phyloP scores from a whole-genome alignment of 2,888 invertebrate species.

The Shargacucullia verbasci region DNA sequence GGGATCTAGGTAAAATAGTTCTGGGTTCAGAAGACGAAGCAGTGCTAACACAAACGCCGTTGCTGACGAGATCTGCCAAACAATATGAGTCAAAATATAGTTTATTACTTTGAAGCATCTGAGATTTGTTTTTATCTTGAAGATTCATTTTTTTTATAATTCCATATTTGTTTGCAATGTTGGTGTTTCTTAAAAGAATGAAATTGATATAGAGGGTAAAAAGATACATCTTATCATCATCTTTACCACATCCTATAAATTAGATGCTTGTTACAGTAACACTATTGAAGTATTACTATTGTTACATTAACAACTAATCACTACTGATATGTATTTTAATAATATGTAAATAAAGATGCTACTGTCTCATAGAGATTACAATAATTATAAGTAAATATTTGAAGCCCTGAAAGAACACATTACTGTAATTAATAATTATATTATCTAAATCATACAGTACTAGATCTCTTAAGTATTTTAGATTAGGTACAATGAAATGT shows the following conservation, averaged over 20 bases:
- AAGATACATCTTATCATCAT: no score
- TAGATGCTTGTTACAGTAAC: background rate
- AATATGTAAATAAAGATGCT: conserved; percentile 32
- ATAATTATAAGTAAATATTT: conserved; percentile 28
- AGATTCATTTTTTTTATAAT: no score
- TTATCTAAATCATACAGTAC: conserved; percentile 2
- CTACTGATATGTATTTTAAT: background rate
- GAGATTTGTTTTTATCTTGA: no score
- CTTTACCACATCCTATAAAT: background rate
- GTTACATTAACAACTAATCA: conserved; percentile 22
- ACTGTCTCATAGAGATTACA: conserved; percentile 32
- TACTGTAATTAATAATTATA: conserved; percentile 4
- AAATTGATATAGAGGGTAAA: no score
- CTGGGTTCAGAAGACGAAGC: conserved; percentile 75
- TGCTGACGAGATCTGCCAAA: conserved; percentile 79
- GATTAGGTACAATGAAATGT: conserved; percentile 2
- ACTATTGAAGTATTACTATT: conserved; percentile 3
- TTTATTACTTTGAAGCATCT: no score
- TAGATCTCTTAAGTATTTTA: conserved; percentile 16
- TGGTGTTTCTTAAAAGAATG: no score
- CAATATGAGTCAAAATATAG: no score
- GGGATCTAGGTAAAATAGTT: conserved; percentile 75
- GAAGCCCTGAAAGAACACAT: conserved; percentile 5
- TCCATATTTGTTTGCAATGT: no score
- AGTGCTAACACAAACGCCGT: conserved; percentile 79